Base-by-base conservation (phyloP, 2,113 vertebrate species). In the Raja brachyura region DNA sequence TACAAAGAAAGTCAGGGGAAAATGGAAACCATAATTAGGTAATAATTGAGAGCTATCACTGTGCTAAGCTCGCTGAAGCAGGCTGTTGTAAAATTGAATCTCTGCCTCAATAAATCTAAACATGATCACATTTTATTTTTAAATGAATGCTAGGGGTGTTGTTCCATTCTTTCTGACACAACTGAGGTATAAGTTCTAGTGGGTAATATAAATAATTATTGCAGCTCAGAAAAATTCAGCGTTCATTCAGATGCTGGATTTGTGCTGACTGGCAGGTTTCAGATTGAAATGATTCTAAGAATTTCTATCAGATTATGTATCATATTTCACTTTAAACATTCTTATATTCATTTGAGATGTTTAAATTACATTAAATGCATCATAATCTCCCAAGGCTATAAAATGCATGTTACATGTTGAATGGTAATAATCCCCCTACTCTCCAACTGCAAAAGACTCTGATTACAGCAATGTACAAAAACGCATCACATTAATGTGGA, bases 161-260 rank as follows among this genome's bases (percentile, higher is more conserved):
- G 81, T 61, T 85, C 11, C 54, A 85, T 25, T 85, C 56, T 16
- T n/a, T 13, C 14, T 63, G n/a, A 63, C 28, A 63, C 14, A 88
- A 14, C n/a, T 88, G 83, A 16, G 10, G 7, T 86, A 61, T 63
- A 11, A 18, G 13, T 88, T 31, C 61, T 31, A 28, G 5, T 20
- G 18, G 6, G 16, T 63, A 31, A 88, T 63, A 61, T 28, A 86
- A 86, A 11, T 4, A 61, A 28, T n/a, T 14, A n/a, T 31, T 88
- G 13, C 59, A 63, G 63, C 39, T 92, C 90, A 73, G 90, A 63
- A 20, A 73, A 92, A 70, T 90, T 90, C 33, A 90, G 10, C 33
- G 66, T 16, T 20, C 66, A 54, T 54, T 92, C 9, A 92, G 59
- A 4, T 92, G 2, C 88, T 11, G 8, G 7, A 48, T 48, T 18